Conservation (phyloP, 2,797 vertebrate species). For the Gobio occitaniae region DNA sequence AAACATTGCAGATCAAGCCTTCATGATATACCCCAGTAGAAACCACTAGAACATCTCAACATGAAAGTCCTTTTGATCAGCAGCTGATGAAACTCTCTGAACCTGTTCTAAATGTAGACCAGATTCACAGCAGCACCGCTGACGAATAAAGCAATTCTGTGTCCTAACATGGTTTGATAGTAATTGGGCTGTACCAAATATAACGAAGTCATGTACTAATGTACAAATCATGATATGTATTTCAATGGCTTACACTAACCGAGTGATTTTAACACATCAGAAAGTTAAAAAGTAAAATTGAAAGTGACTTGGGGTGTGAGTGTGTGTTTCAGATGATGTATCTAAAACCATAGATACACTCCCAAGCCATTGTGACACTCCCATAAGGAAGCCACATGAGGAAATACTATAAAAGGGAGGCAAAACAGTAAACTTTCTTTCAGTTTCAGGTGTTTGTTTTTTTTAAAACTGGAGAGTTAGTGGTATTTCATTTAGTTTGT, state of each 20-base stretch:
- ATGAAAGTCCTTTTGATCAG: conserved; percentile 2
- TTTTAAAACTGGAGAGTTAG: too few species aligned
- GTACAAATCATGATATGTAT: background rate
- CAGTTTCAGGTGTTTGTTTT: too few species aligned
- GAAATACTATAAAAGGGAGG: too few species aligned
- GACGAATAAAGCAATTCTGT: background rate
- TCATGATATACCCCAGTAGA: background rate
- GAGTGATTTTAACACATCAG: background rate
- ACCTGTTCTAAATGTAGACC: background rate
- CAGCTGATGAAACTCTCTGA: background rate
- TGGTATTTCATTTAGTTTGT: too few species aligned
- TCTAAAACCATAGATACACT: too few species aligned
- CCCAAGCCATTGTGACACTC: too few species aligned
- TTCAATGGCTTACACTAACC: background rate
- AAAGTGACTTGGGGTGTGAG: too few species aligned
- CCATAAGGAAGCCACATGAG: too few species aligned
- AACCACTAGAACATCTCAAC: background rate
- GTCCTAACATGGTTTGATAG: background rate
- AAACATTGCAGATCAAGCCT: background rate
- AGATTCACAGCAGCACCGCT: background rate
- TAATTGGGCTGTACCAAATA: background rate
- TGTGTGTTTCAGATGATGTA: too few species aligned
- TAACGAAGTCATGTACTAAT: too few species aligned
- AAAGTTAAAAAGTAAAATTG: background rate
- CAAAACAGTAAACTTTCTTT: too few species aligned